Base-by-base conservation (phyloP, 2,797 vertebrate genomes). In the Chiroxiphia lanceolata region DNA sequence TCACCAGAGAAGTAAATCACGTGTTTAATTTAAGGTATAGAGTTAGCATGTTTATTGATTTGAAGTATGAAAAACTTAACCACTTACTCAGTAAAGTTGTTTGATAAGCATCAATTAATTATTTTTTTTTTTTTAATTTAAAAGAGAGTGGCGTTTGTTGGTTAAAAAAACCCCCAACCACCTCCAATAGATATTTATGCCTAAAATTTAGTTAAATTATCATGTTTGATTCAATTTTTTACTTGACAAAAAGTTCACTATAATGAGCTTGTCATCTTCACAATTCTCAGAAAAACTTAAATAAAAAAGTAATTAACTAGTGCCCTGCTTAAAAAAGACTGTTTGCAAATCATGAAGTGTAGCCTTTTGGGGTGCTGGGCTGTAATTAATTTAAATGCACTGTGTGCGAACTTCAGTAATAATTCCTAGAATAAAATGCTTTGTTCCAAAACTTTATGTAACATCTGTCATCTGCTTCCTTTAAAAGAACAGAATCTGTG, bases 391-490 rank as follows among this genome's bases (percentile, higher is more conserved):
- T 40, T 48, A 77, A 90, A 65, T 60, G 20, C 5, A 48, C 6
- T 17, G 19, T 34, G 25, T 45, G 15, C 47, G 33, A 36, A 65
- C 5, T 21, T 81, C 19, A 68, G 15, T 19, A 45, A 53, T 38
- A 81, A 25, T 42, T 54, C 11, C 18, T 42, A 29, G 10, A 81
- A 42, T 23, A 36, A 69, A 81, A 51, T 20, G 6, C 4, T 86
- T 87, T 88, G 34, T 91, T 95, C 72, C 92, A 75, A 93, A 94
- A 59, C 4, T 60, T 68, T 89, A 95, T 91, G 82, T 89, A 96
- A 94, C 8, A 34, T 60, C 25, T 27, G 25, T 60, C 50, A 80
- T 69, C 91, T 60, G 9, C 81, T 96, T 93, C 63, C 69, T 85
- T 60, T 45, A 54, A 85, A 97, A 93, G 38, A 96, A 47, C 19